These are phyloP conservation scores for Neoitamus cyanurus DNA, from an alignment of 2,888 invertebrate genomes.

Conservation along the genomic window DNA sequence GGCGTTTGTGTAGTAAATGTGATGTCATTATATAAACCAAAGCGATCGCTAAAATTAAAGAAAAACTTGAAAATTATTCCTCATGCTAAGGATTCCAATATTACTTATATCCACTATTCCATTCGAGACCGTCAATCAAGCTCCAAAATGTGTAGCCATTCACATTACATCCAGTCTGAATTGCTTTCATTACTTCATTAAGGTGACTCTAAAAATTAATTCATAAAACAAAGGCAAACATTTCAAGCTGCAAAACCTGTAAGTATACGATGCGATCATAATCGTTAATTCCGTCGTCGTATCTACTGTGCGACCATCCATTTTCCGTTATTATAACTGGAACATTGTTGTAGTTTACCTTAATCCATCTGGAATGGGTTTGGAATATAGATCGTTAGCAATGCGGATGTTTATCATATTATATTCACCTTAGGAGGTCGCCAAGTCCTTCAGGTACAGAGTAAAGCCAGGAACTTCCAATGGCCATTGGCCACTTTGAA, in stretches of 20 bases:
- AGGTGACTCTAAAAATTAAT: conserved; percentile 64
- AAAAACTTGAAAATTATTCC: no score
- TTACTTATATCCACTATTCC: conserved; percentile 60
- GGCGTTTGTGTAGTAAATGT: no score
- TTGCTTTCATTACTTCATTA: conserved; percentile 57
- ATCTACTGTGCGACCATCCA: conserved; percentile 68
- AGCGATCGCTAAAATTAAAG: conserved; percentile 70
- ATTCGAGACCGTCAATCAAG: conserved; percentile 62
- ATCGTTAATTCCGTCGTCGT: conserved; percentile 62
- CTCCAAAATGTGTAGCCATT: conserved; percentile 59
- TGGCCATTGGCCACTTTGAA: conserved; percentile 57
- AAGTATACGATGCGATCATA: conserved; percentile 61
- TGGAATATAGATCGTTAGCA: neutral
- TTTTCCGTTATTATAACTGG: conserved; percentile 72
- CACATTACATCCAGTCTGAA: conserved; percentile 59
- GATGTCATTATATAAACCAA: conserved; percentile 79
- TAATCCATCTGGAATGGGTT: neutral
- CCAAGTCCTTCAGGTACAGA: conserved; percentile 59
- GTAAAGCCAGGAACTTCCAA: conserved; percentile 59
- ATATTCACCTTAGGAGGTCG: conserved; percentile 52
- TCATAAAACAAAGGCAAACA: neutral
- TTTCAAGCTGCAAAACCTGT: conserved; percentile 52
- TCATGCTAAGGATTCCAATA: conserved; percentile 13
- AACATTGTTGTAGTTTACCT: conserved; percentile 67
- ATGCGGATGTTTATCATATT: neutral